Conservation (phyloP, 2,888 invertebrate genomes). For the Cecidostiba fungosa region DNA sequence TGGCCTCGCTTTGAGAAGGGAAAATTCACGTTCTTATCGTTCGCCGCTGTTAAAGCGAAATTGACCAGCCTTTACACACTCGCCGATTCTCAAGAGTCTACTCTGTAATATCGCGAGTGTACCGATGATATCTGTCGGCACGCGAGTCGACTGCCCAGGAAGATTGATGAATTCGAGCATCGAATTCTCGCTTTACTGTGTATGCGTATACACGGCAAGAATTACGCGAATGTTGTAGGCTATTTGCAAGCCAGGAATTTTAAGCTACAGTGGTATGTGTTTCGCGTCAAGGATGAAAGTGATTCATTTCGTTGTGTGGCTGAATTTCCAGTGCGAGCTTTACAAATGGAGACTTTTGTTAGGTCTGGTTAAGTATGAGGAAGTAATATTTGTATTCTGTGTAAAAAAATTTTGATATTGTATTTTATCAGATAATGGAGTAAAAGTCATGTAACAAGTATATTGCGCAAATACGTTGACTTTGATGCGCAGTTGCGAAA, state of each 20-base stretch:
- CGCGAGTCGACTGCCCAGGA: slow-evolving; percentile 34
- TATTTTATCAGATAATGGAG: background rate
- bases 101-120: background rate
- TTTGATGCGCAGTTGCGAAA: background rate
- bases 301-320: too few species aligned
- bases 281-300: too few species aligned
- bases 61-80: background rate
- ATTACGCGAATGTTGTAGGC: background rate
- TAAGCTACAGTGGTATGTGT: background rate
- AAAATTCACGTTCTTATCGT: background rate
- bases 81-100: background rate
- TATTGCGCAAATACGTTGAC: background rate
- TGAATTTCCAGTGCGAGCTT: too few species aligned
- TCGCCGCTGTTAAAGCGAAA: background rate
- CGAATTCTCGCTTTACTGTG: slow-evolving; percentile 22
- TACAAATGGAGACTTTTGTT: too few species aligned
- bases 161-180: slow-evolving; percentile 58
- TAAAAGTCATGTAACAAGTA: background rate
- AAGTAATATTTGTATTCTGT: too few species aligned
- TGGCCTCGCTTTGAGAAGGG: background rate
- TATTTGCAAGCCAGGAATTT: background rate
- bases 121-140: slow-evolving; percentile 41
- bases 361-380: too few species aligned
- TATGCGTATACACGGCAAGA: background rate
- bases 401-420: too few species aligned